Evolutionary conservation across 2,797 vertebrate genomes (phyloP), one percentile per base, ranked within the genome.

Genomic region (Psittacula derbiana): DNA sequence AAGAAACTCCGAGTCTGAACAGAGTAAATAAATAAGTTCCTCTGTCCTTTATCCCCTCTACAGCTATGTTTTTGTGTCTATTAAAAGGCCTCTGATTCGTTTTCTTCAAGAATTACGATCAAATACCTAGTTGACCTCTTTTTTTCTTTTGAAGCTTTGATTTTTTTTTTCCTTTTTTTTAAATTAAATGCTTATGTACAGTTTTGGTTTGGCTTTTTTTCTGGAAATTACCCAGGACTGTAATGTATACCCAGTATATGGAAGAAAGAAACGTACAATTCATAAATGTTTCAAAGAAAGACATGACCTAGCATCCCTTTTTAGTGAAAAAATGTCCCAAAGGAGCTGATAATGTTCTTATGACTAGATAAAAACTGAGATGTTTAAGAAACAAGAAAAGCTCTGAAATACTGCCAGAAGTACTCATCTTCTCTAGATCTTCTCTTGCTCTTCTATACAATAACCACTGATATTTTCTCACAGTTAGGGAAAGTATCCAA

Each of bases 1-100:
- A 88, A 88, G 73, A 95, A 91, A 80, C 46, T 88, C 28, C 52
- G 27, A 74, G 10, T 86, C 38, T 53, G 52, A 95, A 71, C 21
- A 91, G 52, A 72, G 38, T 15, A 92, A 94, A 75, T 76, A 80
- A 60, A 6, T 60, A 72, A 79, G 67, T 80, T 80, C 25, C 16
- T 88, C 52, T 47, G 3, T 79, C 44, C 52, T 74, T 73, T 91
- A 60, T 81, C 13, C 6, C 10, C 18, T 76, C 10, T 60, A 73
- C 7, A 64, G 25, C 6, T 28, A 47, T 61, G 11, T 6, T 80
- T 95, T 89, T 58, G 21, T 55, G 13, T 75, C 19, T 47, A 28
- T 43, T 76, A 43, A 79, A 92, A 82, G 12, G 10, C 13, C 6
- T 53, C 61, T 78, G 8, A 46, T 70, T 91, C 1, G 4, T 75